Percentiles rank a stretch among this genome's conserved stretches.
phyloP scores from a whole-genome alignment of 1,140 invertebrate genomes.

The Limonius californicus region DNA sequence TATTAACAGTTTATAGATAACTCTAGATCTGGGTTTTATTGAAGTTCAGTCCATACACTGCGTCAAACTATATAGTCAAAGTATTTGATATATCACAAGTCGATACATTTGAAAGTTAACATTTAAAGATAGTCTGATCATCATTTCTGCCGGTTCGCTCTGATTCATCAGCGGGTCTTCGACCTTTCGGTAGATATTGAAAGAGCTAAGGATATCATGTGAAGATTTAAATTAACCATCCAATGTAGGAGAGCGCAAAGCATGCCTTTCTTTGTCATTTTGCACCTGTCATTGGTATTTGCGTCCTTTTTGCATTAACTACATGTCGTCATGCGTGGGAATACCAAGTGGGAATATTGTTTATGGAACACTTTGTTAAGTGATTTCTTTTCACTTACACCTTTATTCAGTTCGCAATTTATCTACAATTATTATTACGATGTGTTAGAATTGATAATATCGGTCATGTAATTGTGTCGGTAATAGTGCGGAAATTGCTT shows the following conservation, averaged over 20 bases:
- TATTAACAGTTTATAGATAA: no score
- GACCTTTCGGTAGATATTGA: conserved; percentile 4
- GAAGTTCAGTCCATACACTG: no score
- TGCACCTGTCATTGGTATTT: conserved; percentile 29
- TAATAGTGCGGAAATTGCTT: neutral
- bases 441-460: neutral
- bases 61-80: no score
- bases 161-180: conserved; percentile 22
- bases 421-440: neutral
- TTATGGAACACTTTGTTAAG: no score
- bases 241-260: conserved; percentile 28
- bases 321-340: conserved; percentile 32
- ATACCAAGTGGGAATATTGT: conserved; percentile 9
- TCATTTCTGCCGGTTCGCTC: conserved; percentile 5
- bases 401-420: neutral
- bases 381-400: no score
- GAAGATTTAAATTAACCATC: conserved; percentile 30
- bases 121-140: no score
- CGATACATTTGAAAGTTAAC: no score
- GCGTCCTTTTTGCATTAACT: conserved; percentile 30
- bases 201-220: conserved; percentile 29
- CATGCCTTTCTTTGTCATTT: conserved; percentile 30
- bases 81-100: no score
- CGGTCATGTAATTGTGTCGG: neutral
- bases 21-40: no score